Evolutionary conservation across 2,113 vertebrate genomes (phyloP).

Genomic region (Alligator sinensis): DNA sequence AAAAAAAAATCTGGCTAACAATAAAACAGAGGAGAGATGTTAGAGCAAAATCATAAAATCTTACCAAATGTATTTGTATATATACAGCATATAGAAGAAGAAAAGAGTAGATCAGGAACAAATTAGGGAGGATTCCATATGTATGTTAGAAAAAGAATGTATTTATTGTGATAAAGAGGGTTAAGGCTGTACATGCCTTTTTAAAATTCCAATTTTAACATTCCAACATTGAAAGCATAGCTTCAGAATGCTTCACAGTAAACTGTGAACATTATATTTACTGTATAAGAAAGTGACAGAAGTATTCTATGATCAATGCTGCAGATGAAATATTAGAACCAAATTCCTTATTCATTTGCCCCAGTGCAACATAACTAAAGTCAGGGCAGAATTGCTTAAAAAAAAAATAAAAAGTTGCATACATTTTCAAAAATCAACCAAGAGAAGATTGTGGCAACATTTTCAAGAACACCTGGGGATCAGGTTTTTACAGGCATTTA

Average conservation of each 20-base stretch:
- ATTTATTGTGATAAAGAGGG: neutral
- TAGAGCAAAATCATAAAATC: neutral
- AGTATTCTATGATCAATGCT: neutral
- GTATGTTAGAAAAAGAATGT: neutral
- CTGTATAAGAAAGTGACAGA: neutral
- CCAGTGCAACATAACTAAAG: neutral
- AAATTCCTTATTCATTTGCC: neutral
- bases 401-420: neutral
- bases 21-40: neutral
- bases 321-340: slow-evolving; percentile 24
- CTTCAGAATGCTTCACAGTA: neutral
- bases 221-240: neutral
- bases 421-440: neutral
- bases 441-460: neutral
- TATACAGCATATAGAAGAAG: neutral
- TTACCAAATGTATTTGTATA: neutral
- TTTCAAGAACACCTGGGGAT: neutral
- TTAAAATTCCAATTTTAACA: neutral
- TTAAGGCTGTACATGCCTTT: neutral
- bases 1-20: neutral
- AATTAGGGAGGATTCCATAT: neutral
- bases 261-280: neutral
- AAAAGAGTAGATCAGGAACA: neutral
- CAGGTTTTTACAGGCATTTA: neutral
- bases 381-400: neutral